A percentile compares a stretch with the other conserved stretches of the same genome.
Evolutionary conservation across 2,888 invertebrate genomes (phyloP).

Genomic region (Anorthoa munda): DNA sequence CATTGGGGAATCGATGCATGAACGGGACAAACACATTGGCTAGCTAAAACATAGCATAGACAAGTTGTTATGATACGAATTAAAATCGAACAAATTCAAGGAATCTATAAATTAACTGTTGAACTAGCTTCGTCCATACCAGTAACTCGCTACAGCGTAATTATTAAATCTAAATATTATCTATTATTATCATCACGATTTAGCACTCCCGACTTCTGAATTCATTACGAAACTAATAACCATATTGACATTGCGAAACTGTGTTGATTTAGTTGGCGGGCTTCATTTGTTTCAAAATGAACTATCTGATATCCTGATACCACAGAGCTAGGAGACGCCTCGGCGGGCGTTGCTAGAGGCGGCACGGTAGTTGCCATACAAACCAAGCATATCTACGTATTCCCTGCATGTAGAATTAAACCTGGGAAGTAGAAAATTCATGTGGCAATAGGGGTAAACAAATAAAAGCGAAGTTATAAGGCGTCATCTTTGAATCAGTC

Average conservation of each 20-base stretch:
- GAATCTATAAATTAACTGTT: slow-evolving; percentile 8
- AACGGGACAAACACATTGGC: background rate
- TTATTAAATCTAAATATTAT: slow-evolving; percentile 44
- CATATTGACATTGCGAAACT: slow-evolving; percentile 68
- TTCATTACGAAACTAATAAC: slow-evolving; percentile 64
- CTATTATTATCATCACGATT: slow-evolving; percentile 56
- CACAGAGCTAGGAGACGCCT: background rate
- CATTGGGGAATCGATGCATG: no score
- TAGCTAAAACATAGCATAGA: background rate
- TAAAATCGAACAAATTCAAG: slow-evolving; percentile 7
- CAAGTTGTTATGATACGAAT: slow-evolving; percentile 16
- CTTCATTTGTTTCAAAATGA: slow-evolving; percentile 62
- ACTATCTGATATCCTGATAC: slow-evolving; percentile 58
- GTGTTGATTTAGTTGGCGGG: slow-evolving; percentile 65
- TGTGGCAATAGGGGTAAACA: no score
- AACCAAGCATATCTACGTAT: background rate
- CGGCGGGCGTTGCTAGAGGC: background rate
- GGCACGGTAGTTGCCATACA: background rate
- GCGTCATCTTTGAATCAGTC: no score
- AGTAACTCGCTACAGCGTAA: slow-evolving; percentile 19
- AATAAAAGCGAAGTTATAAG: no score
- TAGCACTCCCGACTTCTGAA: slow-evolving; percentile 54
- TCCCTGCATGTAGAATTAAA: no score
- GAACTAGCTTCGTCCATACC: slow-evolving; percentile 8
- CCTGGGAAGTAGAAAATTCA: no score